Evolutionary conservation across 2,113 vertebrate genomes (phyloP), one percentile per base, ranked within the genome.

Genomic region (Puma concolor): DNA sequence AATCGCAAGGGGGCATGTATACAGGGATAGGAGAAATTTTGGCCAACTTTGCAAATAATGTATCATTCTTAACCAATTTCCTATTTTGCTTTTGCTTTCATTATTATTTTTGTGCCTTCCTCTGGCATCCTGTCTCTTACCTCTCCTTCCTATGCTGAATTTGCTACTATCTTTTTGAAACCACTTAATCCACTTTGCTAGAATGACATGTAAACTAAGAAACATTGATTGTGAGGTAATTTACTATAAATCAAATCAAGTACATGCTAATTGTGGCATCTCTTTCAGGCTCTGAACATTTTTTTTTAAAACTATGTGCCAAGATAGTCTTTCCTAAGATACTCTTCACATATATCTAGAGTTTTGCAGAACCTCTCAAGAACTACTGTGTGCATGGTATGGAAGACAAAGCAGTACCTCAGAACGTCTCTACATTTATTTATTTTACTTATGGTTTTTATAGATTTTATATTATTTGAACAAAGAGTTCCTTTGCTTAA

Each of bases 401-500:
- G 50, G 71, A 64, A 74, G 19, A 38, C 38, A 93, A 50, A 91
- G 15, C 4, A 60, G 14, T 41, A 41, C 23, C 27, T 69, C 71
- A 81, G 38, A 93, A 29, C 48, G 67, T 92, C 82, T 77, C 9
- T 79, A 5, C 3, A 36, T 50, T 96, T 36, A 48, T 84, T 92
- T 52, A 36, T 95, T 95, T 83, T 84, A 83, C 15, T 14, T 54
- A 66, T 2, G 83, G 52, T 74, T 84, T 94, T 84, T 66, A 38
- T 19, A 77, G 15, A 16, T 83, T 72, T 83, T 8, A 52, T 72
- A 85, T 88, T 93, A 25, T 94, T 94, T 86, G 12, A 52, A 94
- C 38, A 96, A 91, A 90, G 48, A 72, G 4, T 97, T 93, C 91
- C 74, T 94, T 92, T 96, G 38, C 41, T 72, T 96, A 29, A 93